Percentiles rank a stretch among this genome's conserved stretches.
phyloP scores from a whole-genome alignment of 2,113 vertebrate genomes.

The Panthera uncia region DNA sequence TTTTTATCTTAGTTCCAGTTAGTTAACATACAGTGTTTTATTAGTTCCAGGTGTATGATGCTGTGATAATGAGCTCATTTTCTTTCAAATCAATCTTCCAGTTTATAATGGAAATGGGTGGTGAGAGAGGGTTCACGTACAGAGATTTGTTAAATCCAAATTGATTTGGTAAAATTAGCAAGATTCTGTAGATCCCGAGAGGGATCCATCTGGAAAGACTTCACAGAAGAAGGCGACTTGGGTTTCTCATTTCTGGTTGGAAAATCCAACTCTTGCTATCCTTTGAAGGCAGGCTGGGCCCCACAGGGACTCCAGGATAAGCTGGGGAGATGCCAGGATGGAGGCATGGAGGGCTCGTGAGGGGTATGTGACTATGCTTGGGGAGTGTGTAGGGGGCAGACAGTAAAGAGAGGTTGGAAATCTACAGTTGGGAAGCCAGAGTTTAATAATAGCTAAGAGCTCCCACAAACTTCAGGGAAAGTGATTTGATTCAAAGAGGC shows the following conservation, averaged over 20 bases:
- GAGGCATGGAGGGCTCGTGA: background rate
- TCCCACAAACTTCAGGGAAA: background rate
- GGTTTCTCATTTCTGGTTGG: background rate
- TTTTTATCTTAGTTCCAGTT: background rate
- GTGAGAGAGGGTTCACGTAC: background rate
- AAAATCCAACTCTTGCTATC: background rate
- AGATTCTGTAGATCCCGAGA: background rate
- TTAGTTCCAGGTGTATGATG: background rate
- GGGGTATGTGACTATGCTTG: background rate
- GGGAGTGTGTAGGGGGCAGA: background rate
- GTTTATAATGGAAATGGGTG: background rate
- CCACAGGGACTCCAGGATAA: background rate
- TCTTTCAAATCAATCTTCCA: background rate
- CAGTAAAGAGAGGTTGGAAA: background rate
- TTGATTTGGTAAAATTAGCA: background rate
- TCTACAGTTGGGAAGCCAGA: background rate
- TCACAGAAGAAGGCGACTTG: background rate
- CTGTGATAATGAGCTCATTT: background rate
- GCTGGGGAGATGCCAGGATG: background rate
- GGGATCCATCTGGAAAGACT: background rate
- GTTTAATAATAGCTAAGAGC: background rate
- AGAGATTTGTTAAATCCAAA: background rate
- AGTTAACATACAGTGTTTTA: background rate
- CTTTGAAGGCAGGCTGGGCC: background rate
- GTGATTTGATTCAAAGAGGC: background rate